Base-by-base conservation (phyloP, 1,140 invertebrate genomes). In the Delia radicum region DNA sequence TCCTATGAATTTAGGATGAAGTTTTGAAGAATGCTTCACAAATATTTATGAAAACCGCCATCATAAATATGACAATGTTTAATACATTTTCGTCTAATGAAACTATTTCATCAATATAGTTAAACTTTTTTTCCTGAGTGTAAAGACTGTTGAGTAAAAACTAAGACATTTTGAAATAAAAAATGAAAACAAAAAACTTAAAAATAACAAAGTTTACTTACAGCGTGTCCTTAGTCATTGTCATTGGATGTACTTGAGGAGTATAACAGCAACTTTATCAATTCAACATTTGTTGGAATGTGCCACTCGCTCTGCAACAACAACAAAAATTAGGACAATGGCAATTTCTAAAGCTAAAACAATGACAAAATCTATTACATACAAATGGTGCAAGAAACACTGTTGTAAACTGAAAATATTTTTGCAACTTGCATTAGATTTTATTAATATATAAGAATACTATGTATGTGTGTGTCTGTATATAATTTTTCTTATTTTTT, bases 221-320 rank as follows among this genome's bases (percentile, higher is more conserved):
- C 48, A 33, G 6, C 18, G 31, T 69, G 65, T 69, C 29, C 65
- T 69, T 37, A 69, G 65, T 69, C 65, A 69, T 33, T 69, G 65
- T 69, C 65, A 69, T 33, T 69, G 65, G 29, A 4, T 69, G 65
- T 55, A 21, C 12, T 13, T 7, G n/a, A 21, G 48, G 4, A 55
- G 24, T 18, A 18, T 55, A 55, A 55, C 24, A 18, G 48, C 48
- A 55, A 69, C 65, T 69, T 69, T 69, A 69, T 69, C 37, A 69
- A 69, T 69, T 69, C 65, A 69, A 33, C 65, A 69, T 69, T 69
- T 69, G 65, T 18, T 69, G 65, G 29, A 69, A 37, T 69, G 65
- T 69, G 65, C n/a, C n/a, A 69, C 65, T 69, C 65, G 37, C 65
- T 55, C 48, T 21, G n/a, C 10, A 67, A 29, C 29, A 29, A 28